phyloP scores from a whole-genome alignment of 2,797 vertebrate species.

The Molothrus aeneus region DNA sequence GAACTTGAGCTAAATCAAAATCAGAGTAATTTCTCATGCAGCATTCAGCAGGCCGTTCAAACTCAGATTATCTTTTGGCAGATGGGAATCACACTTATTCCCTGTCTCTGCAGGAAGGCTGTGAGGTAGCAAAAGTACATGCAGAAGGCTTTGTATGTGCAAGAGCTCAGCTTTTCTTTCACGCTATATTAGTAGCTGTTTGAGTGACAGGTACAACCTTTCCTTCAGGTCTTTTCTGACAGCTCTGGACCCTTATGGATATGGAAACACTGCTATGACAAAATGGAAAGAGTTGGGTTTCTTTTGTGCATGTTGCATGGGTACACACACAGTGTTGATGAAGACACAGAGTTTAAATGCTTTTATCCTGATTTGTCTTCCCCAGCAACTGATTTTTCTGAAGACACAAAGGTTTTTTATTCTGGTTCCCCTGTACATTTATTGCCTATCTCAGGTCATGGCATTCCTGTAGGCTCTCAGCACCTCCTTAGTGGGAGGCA shows the following conservation, averaged over 20 bases:
- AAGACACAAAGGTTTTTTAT: background rate
- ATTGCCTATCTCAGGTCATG: background rate
- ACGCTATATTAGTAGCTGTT: background rate
- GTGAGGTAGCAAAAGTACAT: background rate
- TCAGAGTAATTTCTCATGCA: background rate
- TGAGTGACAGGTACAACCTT: background rate
- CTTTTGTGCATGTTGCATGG: background rate
- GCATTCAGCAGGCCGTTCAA: background rate
- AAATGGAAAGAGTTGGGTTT: background rate
- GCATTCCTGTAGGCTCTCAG: background rate
- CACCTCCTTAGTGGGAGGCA: background rate
- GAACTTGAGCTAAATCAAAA: background rate
- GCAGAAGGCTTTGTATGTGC: background rate
- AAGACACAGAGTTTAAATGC: background rate
- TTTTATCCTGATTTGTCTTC: background rate
- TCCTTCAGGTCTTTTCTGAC: constrained; percentile 2
- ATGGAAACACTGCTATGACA: background rate
- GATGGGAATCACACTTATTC: background rate
- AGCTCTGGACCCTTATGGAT: background rate
- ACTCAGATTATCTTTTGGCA: background rate
- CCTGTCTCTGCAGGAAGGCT: background rate
- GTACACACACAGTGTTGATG: background rate
- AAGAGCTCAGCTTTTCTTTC: constrained; percentile 1
- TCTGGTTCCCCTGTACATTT: background rate
- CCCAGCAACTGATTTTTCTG: background rate